Evolutionary conservation across 2,113 vertebrate species (phyloP), one percentile per base, ranked within the genome.

Genomic region (Dasypus novemcinctus): DNA sequence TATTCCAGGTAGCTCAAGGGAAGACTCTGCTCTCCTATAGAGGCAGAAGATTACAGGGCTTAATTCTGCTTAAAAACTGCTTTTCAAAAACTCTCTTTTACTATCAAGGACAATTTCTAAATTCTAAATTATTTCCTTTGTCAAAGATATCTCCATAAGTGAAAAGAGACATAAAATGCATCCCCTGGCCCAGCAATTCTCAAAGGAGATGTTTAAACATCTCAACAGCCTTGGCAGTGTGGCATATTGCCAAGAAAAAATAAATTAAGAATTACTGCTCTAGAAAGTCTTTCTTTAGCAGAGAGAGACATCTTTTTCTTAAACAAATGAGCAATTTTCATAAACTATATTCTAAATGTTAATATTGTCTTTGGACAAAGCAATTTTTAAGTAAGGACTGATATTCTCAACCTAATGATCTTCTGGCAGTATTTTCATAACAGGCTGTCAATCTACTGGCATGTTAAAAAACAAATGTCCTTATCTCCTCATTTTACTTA

Each of bases 361-460:
- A 85, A 66, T 63, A 57, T 5, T 78, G 52, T 69, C 57, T 57
- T 23, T 86, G 15, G 29, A 83, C 49, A 86, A 85, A 81, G 20
- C 31, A 75, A 71, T 80, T 81, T 87, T 79, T 76, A 75, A 93
- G 33, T 72, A 89, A 83, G 33, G 80, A 41, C 29, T 84, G 4
- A 81, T 20, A 27, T 31, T 41, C 49, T 79, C 43, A 59, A 83
- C 25, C 7, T 43, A 29, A 79, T 43, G 41, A 9, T 69, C 36
- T 83, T 74, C 36, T 72, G 61, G 74, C 6, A 90, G 33, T 91
- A 91, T 95, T 75, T 93, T 36, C 49, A 80, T 54, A 80, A 90
- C 7, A 81, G 52, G 5, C 25, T 87, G 17, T 36, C 41, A 71
- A 52, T 76, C 23, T 41, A 91, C 43, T 91, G 74, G 63, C 59